A percentile compares a stretch with the other conserved stretches of the same genome.
phyloP scores from a whole-genome alignment of 2,797 vertebrate species.

The Falco naumanni region DNA sequence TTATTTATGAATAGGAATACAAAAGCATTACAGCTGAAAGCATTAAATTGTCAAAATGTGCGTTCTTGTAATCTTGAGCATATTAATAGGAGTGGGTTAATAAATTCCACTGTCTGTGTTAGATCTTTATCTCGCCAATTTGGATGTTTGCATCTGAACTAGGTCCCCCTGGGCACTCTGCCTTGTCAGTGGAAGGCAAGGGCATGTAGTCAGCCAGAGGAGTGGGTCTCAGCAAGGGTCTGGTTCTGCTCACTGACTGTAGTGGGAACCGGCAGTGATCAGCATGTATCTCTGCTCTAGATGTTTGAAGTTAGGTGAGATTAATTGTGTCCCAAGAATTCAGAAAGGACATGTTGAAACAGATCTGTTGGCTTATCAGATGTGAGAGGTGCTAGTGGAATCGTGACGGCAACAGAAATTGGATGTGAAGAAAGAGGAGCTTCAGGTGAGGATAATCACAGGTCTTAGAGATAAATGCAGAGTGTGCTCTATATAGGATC shows the following conservation, averaged over 20 bases:
- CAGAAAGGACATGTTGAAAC: not conserved
- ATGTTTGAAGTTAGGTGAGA: not conserved
- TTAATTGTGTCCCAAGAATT: not conserved
- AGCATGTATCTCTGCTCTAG: not conserved
- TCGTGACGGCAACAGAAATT: not conserved
- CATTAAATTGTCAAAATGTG: not conserved
- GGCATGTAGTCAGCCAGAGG: not conserved
- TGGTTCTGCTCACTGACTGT: not conserved
- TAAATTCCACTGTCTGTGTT: too few relatives aligned
- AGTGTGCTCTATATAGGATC: accelerated
- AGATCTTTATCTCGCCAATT: accelerated
- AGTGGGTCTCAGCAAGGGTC: not conserved
- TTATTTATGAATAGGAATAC: not conserved
- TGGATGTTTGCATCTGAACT: not conserved
- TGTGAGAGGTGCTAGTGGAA: not conserved
- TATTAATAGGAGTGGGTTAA: not conserved
- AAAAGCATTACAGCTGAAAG: not conserved
- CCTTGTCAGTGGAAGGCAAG: not conserved
- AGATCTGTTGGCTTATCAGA: not conserved
- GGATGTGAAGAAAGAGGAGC: not conserved
- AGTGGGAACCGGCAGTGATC: not conserved
- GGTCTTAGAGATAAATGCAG: not conserved
- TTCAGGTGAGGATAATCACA: not conserved
- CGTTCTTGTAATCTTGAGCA: not conserved
- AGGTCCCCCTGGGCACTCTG: not conserved